Percentiles rank a stretch among this genome's conserved stretches.
These are phyloP conservation scores for Sebastolobus altivelis DNA, from an alignment of 2,797 vertebrate genomes.

Conservation along the genomic window DNA sequence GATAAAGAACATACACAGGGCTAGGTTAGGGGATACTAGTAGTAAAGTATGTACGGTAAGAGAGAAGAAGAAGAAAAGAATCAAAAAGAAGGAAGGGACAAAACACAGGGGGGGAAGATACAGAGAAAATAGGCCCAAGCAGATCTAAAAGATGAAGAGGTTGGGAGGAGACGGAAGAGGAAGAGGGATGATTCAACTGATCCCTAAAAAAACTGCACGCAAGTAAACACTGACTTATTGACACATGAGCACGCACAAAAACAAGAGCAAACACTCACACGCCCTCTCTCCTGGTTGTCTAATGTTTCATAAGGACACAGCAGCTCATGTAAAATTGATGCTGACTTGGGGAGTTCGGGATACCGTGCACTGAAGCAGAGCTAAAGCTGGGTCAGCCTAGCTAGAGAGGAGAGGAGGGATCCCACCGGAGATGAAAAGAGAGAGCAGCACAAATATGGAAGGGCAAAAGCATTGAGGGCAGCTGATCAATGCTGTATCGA, in stretches of 20 bases:
- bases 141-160: conserved; percentile 17
- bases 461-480: conserved; percentile 41
- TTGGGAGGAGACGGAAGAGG: not conserved
- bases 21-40: not conserved
- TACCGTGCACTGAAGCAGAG: conserved; percentile 48
- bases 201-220: not conserved
- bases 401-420: conserved; percentile 35
- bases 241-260: conserved; percentile 36
- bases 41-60: not conserved
- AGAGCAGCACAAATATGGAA: conserved; percentile 50
- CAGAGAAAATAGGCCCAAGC: not conserved
- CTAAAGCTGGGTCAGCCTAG: conserved; percentile 32
- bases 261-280: conserved; percentile 45
- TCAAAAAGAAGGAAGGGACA: not conserved
- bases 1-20: conserved; percentile 32
- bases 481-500: conserved; percentile 65
- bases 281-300: conserved; percentile 51
- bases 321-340: conserved; percentile 79
- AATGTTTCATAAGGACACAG: conserved; percentile 72
- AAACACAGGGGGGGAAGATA: not conserved
- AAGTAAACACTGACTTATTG: conserved; percentile 48
- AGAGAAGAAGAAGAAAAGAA: not conserved
- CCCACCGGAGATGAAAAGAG: conserved; percentile 48
- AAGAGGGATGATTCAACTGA: not conserved
- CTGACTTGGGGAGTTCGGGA: conserved; percentile 64